Conservation (phyloP, 23 tunicate species). For the Ciona savignyi region DNA sequence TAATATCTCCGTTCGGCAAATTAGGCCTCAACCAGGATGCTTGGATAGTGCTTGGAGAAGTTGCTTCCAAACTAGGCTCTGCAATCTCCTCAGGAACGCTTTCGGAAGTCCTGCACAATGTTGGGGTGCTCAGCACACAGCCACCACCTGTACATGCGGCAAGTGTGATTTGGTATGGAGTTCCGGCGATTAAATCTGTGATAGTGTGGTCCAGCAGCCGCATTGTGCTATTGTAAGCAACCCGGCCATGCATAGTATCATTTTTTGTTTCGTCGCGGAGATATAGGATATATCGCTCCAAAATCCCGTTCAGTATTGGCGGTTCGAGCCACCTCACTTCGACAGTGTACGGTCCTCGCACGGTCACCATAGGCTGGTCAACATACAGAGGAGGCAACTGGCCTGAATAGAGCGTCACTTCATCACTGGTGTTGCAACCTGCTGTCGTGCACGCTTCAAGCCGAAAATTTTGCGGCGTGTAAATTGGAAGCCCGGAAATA, state of each 20-base stretch:
- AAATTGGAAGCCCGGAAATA: conserved; percentile 44
- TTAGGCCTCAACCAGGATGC: conserved; percentile 61
- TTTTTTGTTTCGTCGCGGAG: conserved; percentile 7
- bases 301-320: conserved; percentile 77
- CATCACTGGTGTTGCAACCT: conserved; percentile 75
- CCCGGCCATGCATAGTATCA: conserved; percentile 9
- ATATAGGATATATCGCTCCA: conserved; percentile 59
- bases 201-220: conserved; percentile 21
- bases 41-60: conserved; percentile 39
- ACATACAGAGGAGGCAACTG: conserved; percentile 85
- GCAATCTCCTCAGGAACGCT: conserved; percentile 82
- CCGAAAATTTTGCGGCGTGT: conserved; percentile 50
- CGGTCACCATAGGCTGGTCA: conserved; percentile 88
- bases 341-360: conserved; percentile 70
- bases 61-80: conserved; percentile 42
- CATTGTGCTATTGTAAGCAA: conserved; percentile 54
- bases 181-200: conserved; percentile 63
- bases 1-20: conserved; percentile 76
- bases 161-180: conserved; percentile 58
- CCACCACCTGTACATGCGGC: conserved; percentile 89
- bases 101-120: conserved; percentile 57
- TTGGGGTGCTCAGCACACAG: conserved; percentile 55
- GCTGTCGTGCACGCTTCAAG: conserved; percentile 84
- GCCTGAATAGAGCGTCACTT: conserved; percentile 57
- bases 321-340: conserved; percentile 80